Base-by-base conservation (phyloP, 2,113 vertebrate species). In the Rhinoderma darwinii region DNA sequence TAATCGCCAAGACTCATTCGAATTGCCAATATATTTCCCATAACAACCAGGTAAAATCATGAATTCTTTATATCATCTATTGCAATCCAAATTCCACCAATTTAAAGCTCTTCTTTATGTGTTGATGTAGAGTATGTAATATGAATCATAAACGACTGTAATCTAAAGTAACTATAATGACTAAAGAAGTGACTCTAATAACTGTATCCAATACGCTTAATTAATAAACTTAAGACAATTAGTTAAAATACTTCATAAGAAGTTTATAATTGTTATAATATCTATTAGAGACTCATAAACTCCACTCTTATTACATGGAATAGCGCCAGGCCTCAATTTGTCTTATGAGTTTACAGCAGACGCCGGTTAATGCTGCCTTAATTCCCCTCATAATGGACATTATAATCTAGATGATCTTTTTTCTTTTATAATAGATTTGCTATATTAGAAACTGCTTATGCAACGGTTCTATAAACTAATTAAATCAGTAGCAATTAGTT, bases 241-340 rank as follows among this genome's bases (percentile, higher is more conserved):
- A 44, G 41, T 66, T 66, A 43, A 82, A 30, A 44, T 78, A 54
- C n/a, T 2, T 47, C 2, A 77, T n/a, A 39, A 39, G n/a, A 47
- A 25, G 6, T 51, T 30, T 22, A 0, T 78, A 35, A 78, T 54
- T 35, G 78, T 61, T 63, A 32, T 82, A 66, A 82, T 66, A 30
- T 37, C 59, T 63, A 81, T 82, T 82, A 82, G 14, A 66, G n/a
- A 15, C 79, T 82, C 39, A 20, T 44, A 81, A 81, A 41, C 59
- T 81, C 30, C 25, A n/a, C 54, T 81, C n/a, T 79, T n/a, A n/a
- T 35, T 27, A 5, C 25, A 81, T 41, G 79, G 79, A 63, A 66
- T 44, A 63, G 6, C 30, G 56, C 79, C 79, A 82, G 79, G 18
- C n/a, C 56, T 44, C 59, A 66, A 63, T 66, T 82, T 44, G 39